Evolutionary conservation across 1,140 invertebrate species (phyloP).

Genomic region (Pentalonia nigronervosa): DNA sequence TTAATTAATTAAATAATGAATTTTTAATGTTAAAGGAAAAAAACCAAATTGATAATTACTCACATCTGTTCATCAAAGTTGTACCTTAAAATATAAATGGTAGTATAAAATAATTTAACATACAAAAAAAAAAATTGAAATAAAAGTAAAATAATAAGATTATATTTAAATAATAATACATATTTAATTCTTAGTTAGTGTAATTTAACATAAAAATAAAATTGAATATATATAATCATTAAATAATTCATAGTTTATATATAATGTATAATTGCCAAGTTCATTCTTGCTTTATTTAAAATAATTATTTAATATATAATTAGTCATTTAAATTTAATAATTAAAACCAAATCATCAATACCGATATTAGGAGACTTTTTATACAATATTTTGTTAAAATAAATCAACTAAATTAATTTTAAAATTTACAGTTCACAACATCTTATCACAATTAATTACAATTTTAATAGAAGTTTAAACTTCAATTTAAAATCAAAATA

Average conservation of each 20-base stretch:
- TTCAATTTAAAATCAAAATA: conserved; percentile 38
- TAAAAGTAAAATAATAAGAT: background rate
- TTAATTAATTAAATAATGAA: no score
- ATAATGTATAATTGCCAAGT: background rate
- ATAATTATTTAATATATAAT: background rate
- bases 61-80: background rate
- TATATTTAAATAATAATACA: conserved; percentile 16
- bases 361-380: background rate
- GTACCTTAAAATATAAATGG: background rate
- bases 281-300: background rate
- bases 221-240: background rate
- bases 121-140: background rate
- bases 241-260: background rate
- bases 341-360: conserved; percentile 40
- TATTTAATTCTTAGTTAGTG: background rate
- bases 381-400: conserved; percentile 21
- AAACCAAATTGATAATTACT: background rate
- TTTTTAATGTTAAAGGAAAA: background rate
- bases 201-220: background rate
- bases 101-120: background rate
- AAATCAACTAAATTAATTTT: conserved; percentile 24
- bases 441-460: conserved; percentile 56
- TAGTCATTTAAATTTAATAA: background rate
- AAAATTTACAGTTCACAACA: conserved; percentile 21
- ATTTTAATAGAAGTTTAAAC: background rate